Conservation (phyloP, 2,797 vertebrate species). For the Odontamblyopus rebecca region DNA sequence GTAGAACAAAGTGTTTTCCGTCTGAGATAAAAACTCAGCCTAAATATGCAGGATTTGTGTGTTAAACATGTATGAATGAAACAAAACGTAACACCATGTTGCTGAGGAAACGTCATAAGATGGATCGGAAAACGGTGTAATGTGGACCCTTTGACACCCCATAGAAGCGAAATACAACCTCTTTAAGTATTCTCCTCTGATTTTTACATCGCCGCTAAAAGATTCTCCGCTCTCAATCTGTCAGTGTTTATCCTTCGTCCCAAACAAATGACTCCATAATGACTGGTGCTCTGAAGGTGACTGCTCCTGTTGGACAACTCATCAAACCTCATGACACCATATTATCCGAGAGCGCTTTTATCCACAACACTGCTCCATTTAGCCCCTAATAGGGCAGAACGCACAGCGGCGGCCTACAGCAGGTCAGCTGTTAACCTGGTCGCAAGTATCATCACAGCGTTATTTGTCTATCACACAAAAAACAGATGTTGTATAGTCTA, state of each 20-base stretch:
- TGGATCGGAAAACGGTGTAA: too few relatives aligned
- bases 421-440: not conserved
- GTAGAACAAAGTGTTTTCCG: too few relatives aligned
- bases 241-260: not conserved
- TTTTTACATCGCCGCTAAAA: too few relatives aligned
- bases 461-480: slow-evolving; percentile 2
- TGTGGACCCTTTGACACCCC: too few relatives aligned
- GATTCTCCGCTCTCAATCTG: not conserved
- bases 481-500: not conserved
- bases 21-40: too few relatives aligned
- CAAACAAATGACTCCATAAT: not conserved
- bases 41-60: too few relatives aligned
- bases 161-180: too few relatives aligned
- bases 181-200: too few relatives aligned
- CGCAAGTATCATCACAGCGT: not conserved
- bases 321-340: not conserved
- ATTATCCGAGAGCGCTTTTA: not conserved
- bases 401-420: slow-evolving; percentile 4
- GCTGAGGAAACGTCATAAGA: too few relatives aligned
- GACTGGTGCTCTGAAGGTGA: not conserved
- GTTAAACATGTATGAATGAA: too few relatives aligned
- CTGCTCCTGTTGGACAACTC: not conserved
- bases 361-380: not conserved
- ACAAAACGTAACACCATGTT: too few relatives aligned
- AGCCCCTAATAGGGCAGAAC: not conserved